Conservation (phyloP, 2,797 vertebrate species). For the Hoplostethus mediterraneus region DNA sequence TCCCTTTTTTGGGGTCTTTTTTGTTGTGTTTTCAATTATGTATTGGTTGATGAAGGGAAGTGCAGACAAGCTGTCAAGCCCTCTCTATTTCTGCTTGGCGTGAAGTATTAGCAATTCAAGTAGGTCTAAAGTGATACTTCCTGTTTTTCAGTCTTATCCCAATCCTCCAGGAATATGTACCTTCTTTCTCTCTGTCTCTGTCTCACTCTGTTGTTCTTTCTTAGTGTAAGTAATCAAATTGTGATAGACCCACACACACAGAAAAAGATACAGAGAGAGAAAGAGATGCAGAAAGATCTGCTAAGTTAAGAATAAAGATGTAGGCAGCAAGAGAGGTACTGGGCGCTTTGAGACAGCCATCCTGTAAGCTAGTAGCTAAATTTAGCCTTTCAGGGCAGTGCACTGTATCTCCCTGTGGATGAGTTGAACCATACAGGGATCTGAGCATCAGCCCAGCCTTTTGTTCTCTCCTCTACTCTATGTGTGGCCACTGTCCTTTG, state of each 20-base stretch:
- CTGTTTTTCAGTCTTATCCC: slow-evolving; percentile 40
- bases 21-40: slow-evolving; percentile 49
- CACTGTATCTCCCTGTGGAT: slow-evolving; percentile 73
- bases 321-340: slow-evolving; percentile 63
- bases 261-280: slow-evolving; percentile 13
- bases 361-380: slow-evolving; percentile 82
- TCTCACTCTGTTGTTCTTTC: slow-evolving; percentile 28
- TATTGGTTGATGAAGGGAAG: slow-evolving; percentile 40
- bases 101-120: slow-evolving; percentile 75
- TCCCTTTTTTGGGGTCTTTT: background rate
- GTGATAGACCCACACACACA: slow-evolving; percentile 20
- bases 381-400: slow-evolving; percentile 82
- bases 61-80: slow-evolving; percentile 36
- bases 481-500: slow-evolving; percentile 71
- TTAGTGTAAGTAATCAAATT: slow-evolving; percentile 52
- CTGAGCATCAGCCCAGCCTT: slow-evolving; percentile 72
- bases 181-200: slow-evolving; percentile 21
- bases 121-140: slow-evolving; percentile 45
- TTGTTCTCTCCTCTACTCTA: slow-evolving; percentile 67
- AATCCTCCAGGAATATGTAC: slow-evolving; percentile 35
- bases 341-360: slow-evolving; percentile 73
- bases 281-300: slow-evolving; percentile 4
- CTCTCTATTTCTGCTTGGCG: slow-evolving; percentile 58
- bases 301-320: slow-evolving; percentile 67
- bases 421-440: slow-evolving; percentile 73